Evolutionary conservation across 2,888 invertebrate species (phyloP).

Genomic region (Teinopalpus imperialis): DNA sequence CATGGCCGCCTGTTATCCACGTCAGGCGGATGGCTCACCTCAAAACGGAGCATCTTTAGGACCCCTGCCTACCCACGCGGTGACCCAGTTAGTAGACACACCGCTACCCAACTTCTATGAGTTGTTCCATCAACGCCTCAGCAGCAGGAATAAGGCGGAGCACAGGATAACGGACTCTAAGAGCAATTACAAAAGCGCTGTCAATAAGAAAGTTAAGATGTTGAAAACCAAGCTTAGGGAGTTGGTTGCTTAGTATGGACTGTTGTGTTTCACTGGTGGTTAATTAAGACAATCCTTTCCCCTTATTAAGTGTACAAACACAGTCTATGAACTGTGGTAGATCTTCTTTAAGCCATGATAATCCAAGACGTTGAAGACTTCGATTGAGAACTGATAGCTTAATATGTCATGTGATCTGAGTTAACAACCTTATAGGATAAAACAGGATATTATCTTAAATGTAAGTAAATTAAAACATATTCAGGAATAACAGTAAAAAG

Average conservation of each 20-base stretch:
- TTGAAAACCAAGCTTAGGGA: slow-evolving; percentile 68
- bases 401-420: no score
- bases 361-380: no score
- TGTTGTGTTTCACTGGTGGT: background rate
- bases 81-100: slow-evolving; percentile 51
- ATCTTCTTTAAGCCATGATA: no score
- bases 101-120: slow-evolving; percentile 71
- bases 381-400: no score
- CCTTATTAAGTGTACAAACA: no score
- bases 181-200: slow-evolving; percentile 63
- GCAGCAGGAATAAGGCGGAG: slow-evolving; percentile 39
- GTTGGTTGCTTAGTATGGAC: slow-evolving; percentile 54
- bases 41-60: slow-evolving; percentile 11
- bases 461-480: no score
- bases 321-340: no score
- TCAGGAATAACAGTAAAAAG: no score
- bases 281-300: no score
- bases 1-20: slow-evolving; percentile 48
- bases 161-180: slow-evolving; percentile 46
- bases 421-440: no score
- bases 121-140: slow-evolving; percentile 58
- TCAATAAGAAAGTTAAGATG: slow-evolving; percentile 67
- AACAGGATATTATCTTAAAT: no score
- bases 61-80: slow-evolving; percentile 24
- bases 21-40: slow-evolving; percentile 28